A percentile compares a stretch with the other conserved stretches of the same genome.
phyloP scores from a whole-genome alignment of 2,113 vertebrate species.

The Anhinga rufa region DNA sequence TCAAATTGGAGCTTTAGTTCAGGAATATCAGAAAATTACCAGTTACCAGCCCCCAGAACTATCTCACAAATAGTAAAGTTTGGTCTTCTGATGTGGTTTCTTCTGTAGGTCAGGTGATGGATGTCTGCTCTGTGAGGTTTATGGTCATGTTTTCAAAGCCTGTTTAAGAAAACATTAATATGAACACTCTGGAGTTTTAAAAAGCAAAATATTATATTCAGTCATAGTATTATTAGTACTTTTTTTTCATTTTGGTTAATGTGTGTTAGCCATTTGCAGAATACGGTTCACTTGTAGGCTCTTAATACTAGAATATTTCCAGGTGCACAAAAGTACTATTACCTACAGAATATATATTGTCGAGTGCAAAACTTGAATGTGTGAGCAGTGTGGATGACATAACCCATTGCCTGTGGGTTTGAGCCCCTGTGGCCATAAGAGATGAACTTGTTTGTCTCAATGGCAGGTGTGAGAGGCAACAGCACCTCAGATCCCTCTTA shows the following conservation, averaged over 20 bases:
- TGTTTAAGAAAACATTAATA: neutral
- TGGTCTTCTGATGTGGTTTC: neutral
- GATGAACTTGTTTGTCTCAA: neutral
- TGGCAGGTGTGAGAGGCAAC: neutral
- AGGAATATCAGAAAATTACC: neutral
- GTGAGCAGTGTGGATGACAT: neutral
- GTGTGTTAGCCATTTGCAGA: neutral
- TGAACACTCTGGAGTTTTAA: neutral
- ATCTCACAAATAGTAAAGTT: neutral
- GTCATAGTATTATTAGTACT: neutral
- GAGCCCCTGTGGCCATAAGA: neutral
- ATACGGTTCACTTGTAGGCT: neutral
- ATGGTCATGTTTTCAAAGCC: neutral
- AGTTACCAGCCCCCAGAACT: neutral
- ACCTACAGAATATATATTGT: neutral
- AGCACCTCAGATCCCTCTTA: neutral
- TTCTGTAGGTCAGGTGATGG: neutral
- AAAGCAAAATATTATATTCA: neutral
- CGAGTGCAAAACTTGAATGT: rapidly evolving
- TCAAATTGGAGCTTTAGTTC: neutral
- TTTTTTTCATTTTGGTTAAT: neutral
- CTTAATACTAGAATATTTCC: neutral
- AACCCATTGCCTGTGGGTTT: rapidly evolving
- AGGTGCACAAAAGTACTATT: neutral
- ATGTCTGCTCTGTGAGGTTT: neutral